phyloP scores from a whole-genome alignment of 1,140 invertebrate species.

The Papilio dardanus region DNA sequence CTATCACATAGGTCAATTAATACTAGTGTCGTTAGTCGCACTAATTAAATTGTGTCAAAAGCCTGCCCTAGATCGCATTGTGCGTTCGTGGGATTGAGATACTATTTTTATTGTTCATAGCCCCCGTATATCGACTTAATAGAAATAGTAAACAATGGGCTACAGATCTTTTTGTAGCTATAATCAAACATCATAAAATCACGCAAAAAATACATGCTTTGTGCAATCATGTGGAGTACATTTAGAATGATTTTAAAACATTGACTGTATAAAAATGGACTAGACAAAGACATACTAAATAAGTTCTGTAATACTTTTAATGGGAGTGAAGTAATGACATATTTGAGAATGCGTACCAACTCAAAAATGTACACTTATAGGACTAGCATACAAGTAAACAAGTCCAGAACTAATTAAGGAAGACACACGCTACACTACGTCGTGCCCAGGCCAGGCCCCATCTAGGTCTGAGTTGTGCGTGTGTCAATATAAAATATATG shows the following conservation, averaged over 20 bases:
- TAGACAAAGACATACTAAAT: no score
- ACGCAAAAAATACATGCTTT: not conserved
- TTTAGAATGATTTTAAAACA: not conserved
- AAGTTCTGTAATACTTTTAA: no score
- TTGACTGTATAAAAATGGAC: no score
- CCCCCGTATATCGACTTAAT: constrained; percentile 62
- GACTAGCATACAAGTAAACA: no score
- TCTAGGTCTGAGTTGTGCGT: no score
- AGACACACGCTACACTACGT: no score
- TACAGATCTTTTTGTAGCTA: constrained; percentile 55
- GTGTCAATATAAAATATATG: no score
- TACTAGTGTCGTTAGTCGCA: constrained; percentile 60
- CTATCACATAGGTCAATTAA: constrained; percentile 59
- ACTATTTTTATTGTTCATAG: constrained; percentile 67
- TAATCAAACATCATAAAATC: constrained; percentile 11
- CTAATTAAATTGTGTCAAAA: constrained; percentile 79
- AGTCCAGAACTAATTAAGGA: no score
- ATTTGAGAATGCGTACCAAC: no score
- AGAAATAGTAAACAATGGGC: constrained; percentile 69
- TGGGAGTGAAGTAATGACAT: no score
- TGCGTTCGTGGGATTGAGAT: constrained; percentile 69
- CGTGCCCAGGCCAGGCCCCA: no score
- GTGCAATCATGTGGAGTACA: not conserved
- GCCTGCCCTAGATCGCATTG: constrained; percentile 76
- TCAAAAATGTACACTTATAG: no score